phyloP scores from a whole-genome alignment of 1,140 invertebrate genomes.

The Chymomyza costata region DNA sequence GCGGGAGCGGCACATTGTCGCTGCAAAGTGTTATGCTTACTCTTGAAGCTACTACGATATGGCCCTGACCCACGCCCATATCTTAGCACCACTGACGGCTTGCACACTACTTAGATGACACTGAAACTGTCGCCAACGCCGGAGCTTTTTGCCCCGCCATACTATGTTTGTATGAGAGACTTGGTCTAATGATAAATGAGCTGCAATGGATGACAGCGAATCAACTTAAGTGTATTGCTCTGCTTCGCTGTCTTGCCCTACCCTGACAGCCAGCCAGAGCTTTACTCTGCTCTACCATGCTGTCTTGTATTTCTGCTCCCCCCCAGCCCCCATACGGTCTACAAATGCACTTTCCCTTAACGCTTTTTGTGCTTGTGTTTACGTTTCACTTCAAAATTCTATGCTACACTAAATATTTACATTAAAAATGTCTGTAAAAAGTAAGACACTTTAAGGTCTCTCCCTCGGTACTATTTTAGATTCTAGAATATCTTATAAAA shows the following conservation, averaged over 20 bases:
- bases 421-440: constrained; percentile 44
- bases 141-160: constrained; percentile 20
- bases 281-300: background rate
- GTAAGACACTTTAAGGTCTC: constrained; percentile 54
- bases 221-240: constrained; percentile 75
- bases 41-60: too few relatives aligned
- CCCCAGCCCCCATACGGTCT: constrained; percentile 21
- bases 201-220: constrained; percentile 75
- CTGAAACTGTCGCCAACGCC: constrained; percentile 60
- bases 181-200: constrained; percentile 74
- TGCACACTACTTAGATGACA: constrained; percentile 55
- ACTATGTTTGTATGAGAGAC: constrained; percentile 49
- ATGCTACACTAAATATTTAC: constrained; percentile 68
- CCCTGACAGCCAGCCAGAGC: background rate
- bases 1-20: constrained; percentile 22
- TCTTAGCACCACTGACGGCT: constrained; percentile 3
- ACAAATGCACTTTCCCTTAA: constrained; percentile 58
- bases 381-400: constrained; percentile 67
- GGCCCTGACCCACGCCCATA: constrained; percentile 43
- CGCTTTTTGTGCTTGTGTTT: constrained; percentile 59
- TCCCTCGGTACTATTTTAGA: too few relatives aligned
- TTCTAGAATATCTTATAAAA: too few relatives aligned
- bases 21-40: constrained; percentile 63
- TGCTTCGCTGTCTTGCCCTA: constrained; percentile 45
- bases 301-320: constrained; percentile 4